These are phyloP conservation scores for Anoplolepis gracilipes DNA, from an alignment of 1,140 invertebrate genomes.

Conservation along the genomic window DNA sequence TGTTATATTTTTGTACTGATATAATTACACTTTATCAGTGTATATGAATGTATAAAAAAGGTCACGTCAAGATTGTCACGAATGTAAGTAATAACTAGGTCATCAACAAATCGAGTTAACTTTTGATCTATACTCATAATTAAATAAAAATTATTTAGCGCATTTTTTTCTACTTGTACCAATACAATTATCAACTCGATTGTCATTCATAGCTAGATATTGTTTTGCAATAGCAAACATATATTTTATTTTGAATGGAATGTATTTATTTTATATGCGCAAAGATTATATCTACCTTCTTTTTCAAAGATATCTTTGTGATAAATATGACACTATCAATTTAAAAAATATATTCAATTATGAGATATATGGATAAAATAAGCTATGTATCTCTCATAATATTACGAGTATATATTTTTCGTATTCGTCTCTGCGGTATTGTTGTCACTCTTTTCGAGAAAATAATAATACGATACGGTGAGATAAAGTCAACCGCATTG, in stretches of 20 bases:
- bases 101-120: background rate
- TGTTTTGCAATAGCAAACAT: constrained; percentile 14
- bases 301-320: background rate
- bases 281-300: background rate
- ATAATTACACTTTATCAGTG: background rate
- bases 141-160: background rate
- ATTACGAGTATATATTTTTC: background rate
- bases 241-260: background rate
- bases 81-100: constrained; percentile 16
- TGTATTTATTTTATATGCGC: background rate
- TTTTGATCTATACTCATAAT: background rate
- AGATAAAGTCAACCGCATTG: constrained; percentile 20
- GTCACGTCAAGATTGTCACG: constrained; percentile 33
- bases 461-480: background rate
- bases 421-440: background rate
- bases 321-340: background rate
- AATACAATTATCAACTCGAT: background rate
- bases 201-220: background rate
- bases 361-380: background rate
- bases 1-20: background rate
- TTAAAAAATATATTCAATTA: background rate
- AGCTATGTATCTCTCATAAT: background rate
- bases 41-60: background rate
- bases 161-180: no score
- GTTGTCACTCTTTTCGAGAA: background rate